Evolutionary conservation across 2,797 vertebrate genomes (phyloP).

Genomic region (Typhlichthys eigenmanni): DNA sequence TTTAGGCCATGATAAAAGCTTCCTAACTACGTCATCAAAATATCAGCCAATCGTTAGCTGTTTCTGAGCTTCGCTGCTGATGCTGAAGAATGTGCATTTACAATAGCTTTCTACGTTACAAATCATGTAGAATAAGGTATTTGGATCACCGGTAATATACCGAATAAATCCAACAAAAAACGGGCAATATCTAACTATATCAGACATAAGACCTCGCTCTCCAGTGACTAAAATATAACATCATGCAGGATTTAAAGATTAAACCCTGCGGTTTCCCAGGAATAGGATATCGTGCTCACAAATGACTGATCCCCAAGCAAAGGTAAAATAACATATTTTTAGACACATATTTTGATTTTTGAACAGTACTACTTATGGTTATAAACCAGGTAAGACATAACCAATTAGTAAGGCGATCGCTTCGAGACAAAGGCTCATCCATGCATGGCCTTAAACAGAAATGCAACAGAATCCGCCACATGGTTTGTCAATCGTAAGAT

Average conservation of each 20-base stretch:
- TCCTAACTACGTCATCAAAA: constrained; percentile 48
- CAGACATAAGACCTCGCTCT: neutral
- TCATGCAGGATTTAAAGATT: constrained; percentile 8
- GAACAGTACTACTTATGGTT: neutral
- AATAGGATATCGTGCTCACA: constrained; percentile 27
- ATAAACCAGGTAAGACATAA: neutral
- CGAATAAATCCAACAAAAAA: neutral
- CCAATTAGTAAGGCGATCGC: too few relatives aligned
- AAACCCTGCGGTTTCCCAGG: constrained; percentile 17
- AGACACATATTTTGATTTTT: neutral
- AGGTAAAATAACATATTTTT: constrained; percentile 51
- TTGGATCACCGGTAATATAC: neutral
- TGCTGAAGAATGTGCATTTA: constrained; percentile 39
- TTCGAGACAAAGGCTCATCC: too few relatives aligned
- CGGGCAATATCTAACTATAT: constrained; percentile 2
- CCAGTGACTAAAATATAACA: neutral
- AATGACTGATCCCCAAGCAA: constrained; percentile 42
- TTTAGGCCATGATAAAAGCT: constrained; percentile 2
- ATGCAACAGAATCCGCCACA: too few relatives aligned
- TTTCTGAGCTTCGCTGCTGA: constrained; percentile 30
- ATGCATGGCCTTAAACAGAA: too few relatives aligned
- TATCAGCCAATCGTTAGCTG: constrained; percentile 48
- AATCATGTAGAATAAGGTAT: constrained; percentile 13
- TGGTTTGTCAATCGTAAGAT: too few relatives aligned
- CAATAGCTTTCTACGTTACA: neutral